Evolutionary conservation across 2,888 invertebrate species (phyloP), one percentile per base, ranked within the genome.

Genomic region (Erebia epiphron): DNA sequence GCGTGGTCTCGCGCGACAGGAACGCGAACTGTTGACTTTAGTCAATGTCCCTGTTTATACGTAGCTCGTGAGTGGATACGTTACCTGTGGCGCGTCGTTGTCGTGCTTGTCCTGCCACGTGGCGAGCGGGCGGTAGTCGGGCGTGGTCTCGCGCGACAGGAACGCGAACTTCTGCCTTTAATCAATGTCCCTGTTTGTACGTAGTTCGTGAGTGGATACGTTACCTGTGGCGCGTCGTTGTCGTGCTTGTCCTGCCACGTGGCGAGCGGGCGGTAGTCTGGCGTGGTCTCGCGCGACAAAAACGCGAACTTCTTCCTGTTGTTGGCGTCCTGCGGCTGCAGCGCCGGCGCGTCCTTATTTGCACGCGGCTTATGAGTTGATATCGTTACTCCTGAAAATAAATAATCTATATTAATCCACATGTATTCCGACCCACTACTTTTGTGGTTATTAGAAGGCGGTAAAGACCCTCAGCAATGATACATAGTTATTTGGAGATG

Each of bases 241-340:
- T 78, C 74, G 70, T 80, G 71, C 60, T 77, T 72, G 8, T 71
- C 72, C 81, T 96, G 91, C 93, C 93, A 93, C 35, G 92, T 92
- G 80, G 81, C 95, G 70, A 96, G 94, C 26, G 97, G 95, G 76
- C 98, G 94, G 90, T 98, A 98, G 92, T 98, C 98, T 58, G 97
- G 97, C 78, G 96, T 95, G 49, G 97, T 97, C 91, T 97, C 97
- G n/a, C 96, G 95, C 54, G 97, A 96, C 2, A 98, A 94, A 89
- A 98, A 98, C 7, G 97, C 97, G 89, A 97, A 97, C 89, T 98
- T 98, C 92, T 96, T 96, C 79, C 96, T 95, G 84, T 97, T 97
- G 89, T 97, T 97, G 58, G 96, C 95, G 85, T 97, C 95, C 63
- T 93, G 93, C 58, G 79, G 95, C 92, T 81, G 95, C 89, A 85